phyloP scores from a whole-genome alignment of 2,797 vertebrate genomes.

The Sarcophilus harrisii region DNA sequence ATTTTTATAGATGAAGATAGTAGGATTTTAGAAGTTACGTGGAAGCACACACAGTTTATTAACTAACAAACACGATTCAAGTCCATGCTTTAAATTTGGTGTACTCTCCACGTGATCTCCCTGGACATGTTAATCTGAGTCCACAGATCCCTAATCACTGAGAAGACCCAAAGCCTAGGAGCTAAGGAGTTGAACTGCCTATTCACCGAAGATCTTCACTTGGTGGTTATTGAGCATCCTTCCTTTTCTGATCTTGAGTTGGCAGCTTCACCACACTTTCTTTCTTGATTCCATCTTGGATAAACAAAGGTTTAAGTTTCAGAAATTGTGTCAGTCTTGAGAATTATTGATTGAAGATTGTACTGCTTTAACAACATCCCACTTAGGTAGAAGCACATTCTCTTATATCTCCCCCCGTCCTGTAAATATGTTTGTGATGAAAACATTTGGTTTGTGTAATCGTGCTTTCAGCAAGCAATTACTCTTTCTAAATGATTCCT shows the following conservation, averaged over 20 bases:
- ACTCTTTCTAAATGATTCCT: constrained; percentile 45
- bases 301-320: background rate
- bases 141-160: background rate
- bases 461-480: constrained; percentile 56
- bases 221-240: background rate
- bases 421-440: constrained; percentile 9
- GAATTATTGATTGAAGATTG: background rate
- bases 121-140: background rate
- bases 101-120: background rate
- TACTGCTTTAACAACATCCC: constrained; percentile 10
- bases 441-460: constrained; percentile 48
- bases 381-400: background rate
- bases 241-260: background rate
- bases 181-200: background rate
- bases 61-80: background rate
- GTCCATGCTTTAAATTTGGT: background rate
- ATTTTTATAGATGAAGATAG: background rate
- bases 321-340: background rate
- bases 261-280: background rate
- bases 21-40: background rate
- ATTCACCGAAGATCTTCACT: background rate
- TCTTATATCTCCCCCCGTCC: background rate
- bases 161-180: background rate
- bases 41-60: background rate
- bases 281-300: background rate